Percentiles rank a stretch among this genome's conserved stretches.
Evolutionary conservation across 2,113 vertebrate genomes (phyloP).

Genomic region (Scomber japonicus): DNA sequence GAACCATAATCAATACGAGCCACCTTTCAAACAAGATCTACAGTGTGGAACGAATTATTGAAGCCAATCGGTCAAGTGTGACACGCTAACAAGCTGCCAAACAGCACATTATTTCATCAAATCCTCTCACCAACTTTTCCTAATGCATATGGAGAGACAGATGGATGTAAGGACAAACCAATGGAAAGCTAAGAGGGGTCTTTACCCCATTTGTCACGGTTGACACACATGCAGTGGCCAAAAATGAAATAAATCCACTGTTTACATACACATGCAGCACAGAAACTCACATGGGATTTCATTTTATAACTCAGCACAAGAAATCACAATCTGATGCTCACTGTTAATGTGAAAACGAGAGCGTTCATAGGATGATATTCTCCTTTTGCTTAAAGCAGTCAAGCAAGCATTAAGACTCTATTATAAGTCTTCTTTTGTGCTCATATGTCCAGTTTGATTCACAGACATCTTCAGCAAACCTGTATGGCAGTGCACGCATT

Average conservation of each 20-base stretch:
- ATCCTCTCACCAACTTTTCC: slow-evolving; percentile 9
- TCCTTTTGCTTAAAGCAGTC: slow-evolving; percentile 4
- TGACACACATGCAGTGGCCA: background rate
- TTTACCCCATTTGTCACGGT: slow-evolving; percentile 37
- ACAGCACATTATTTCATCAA: background rate
- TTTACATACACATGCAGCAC: slow-evolving; percentile 32
- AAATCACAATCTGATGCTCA: background rate
- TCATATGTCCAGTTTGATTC: background rate
- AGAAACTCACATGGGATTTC: slow-evolving; percentile 13
- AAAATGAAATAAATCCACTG: slow-evolving; percentile 26
- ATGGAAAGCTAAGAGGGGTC: slow-evolving; percentile 9
- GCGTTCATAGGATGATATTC: slow-evolving; percentile 12
- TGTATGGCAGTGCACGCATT: background rate
- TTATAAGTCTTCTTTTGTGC: slow-evolving; percentile 10
- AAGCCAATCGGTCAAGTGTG: background rate
- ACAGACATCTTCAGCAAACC: background rate
- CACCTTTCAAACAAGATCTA: slow-evolving; percentile 3
- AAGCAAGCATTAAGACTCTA: slow-evolving; percentile 6
- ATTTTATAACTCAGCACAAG: slow-evolving; percentile 2
- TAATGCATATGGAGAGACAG: slow-evolving; percentile 24
- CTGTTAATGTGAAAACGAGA: slow-evolving; percentile 1
- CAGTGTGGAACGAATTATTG: slow-evolving; percentile 5
- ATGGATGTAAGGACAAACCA: slow-evolving; percentile 35
- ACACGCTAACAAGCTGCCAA: slow-evolving; percentile 12
- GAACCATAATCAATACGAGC: background rate